Base-by-base conservation (phyloP, 2,113 vertebrate species). In the Dicaeum eximium region DNA sequence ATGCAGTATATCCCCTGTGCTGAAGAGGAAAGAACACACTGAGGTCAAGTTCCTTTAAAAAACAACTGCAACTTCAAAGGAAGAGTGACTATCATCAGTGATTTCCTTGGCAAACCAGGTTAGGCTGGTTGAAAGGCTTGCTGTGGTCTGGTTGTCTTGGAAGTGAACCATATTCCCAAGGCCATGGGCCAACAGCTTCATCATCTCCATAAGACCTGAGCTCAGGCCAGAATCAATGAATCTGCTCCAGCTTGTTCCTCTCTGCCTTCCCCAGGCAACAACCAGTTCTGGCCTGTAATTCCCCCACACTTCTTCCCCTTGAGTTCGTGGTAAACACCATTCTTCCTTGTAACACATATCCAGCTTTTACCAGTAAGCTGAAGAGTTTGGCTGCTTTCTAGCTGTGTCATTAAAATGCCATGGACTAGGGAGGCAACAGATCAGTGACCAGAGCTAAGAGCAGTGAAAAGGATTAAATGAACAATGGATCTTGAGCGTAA, bases 381-480 rank as follows among this genome's bases (percentile, higher is more conserved):
- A 82, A 72, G 88, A 58, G 51, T 83, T 86, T 58, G 75, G 24
- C 80, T 80, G 23, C 58, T 93, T 93, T 94, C 47, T 94, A 73
- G 79, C 88, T 86, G 38, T 80, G 67, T 88, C 92, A 74, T 93
- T 94, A 90, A 83, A 94, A 94, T 70, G 74, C 57, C 61, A 30
- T 21, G 47, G 60, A 48, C 80, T 71, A 69, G 80, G 92, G 69
- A 93, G 67, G 83, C 80, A 96, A 79, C 72, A 97, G 80, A 93
- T 89, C 91, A 81, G 86, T 86, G 94, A 91, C 94, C 77, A 91
- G 64, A 93, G 83, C 78, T 95, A 95, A 91, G 79, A 91, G 77
- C 69, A 94, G 92, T 89, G 95, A 92, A 97, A 97, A 79, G 86
- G 91, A 92, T 95, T 96, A 96, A 86, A 89, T 75, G 94, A 95